Conservation (phyloP, 2,113 vertebrate species). For the Plecturocebus donacophilus region DNA sequence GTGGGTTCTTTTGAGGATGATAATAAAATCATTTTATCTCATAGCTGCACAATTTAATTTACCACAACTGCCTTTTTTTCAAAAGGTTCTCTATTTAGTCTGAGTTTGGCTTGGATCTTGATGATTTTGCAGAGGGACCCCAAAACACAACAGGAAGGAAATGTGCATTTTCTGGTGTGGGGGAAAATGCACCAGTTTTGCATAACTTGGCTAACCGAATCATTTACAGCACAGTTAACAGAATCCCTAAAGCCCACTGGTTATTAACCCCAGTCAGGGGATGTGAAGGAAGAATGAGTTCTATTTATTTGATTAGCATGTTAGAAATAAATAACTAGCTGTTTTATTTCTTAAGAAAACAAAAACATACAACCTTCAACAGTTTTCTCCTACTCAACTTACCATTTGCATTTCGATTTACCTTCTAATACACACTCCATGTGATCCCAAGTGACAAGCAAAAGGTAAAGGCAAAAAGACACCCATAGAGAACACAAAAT, state of each 20-base stretch:
- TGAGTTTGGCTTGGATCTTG: not conserved
- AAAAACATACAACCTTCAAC: not conserved
- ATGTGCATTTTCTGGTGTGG: not conserved
- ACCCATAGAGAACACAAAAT: not conserved
- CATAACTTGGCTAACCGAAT: not conserved
- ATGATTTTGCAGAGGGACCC: not conserved
- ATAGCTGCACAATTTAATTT: not conserved
- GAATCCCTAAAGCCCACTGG: not conserved
- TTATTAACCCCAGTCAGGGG: not conserved
- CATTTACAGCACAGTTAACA: not conserved
- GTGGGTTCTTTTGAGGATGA: not conserved
- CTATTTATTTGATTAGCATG: not conserved
- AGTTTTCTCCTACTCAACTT: not conserved
- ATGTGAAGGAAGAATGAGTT: not conserved
- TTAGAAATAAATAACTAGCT: not conserved
- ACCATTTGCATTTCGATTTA: not conserved
- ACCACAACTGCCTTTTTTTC: not conserved
- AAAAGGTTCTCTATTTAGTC: not conserved
- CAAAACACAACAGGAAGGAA: slow-evolving; percentile 11
- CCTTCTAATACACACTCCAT: not conserved
- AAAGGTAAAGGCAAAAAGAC: not conserved
- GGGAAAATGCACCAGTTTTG: not conserved
- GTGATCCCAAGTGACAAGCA: slow-evolving; percentile 13
- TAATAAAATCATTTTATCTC: not conserved
- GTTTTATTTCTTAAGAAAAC: slow-evolving; percentile 28